Base-by-base conservation (phyloP, 2,113 vertebrate genomes). In the Sebastes schlegelii region DNA sequence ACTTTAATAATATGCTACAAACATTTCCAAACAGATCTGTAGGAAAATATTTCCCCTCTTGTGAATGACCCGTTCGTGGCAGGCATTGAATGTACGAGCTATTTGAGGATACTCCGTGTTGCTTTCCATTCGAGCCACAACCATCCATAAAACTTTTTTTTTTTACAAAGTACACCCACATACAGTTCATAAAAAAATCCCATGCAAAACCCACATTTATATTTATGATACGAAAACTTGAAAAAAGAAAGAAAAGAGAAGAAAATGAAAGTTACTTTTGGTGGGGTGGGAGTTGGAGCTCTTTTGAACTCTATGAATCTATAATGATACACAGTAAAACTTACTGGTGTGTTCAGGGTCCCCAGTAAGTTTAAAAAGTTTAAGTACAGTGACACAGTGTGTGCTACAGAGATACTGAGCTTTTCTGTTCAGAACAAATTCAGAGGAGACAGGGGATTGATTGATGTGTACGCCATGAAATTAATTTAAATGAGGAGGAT, bases 91-190 rank as follows among this genome's bases (percentile, higher is more conserved):
- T 61, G 65, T 26, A 63, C 45, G 5, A 72, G 49, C 17, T 75
- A 57, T 87, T 77, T 86, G 26, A 86, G 57, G 9, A 66, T 69
- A 83, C 43, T 70, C 67, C 8, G 16, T 70, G 54, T 78, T 78
- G 21, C 68, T 85, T 76, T 89, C 86, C 73, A 86, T 74, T 91
- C 87, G 51, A 84, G 71, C 79, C 69, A 85, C 72, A 78, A 90
- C 67, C 46, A 77, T 67, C 73, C 52, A 58, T 67, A 61, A 63
- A 75, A 80, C 58, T 13, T 57, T 79, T 85, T 79, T 85, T 86
- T 89, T 87, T 49, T 55, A 63, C 54, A 82, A n/a, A 78, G 57
- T 69, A 84, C 79, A 74, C 61, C 58, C 66, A 68, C 51, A 83
- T 49, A 71, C 74, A 79, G n/a, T 61, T 11, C 68, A 75, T 49